A percentile compares a stretch with the other conserved stretches of the same genome.
Conservation (phyloP, 2,113 vertebrate species). For the Heterotilapia buettikoferi region DNA sequence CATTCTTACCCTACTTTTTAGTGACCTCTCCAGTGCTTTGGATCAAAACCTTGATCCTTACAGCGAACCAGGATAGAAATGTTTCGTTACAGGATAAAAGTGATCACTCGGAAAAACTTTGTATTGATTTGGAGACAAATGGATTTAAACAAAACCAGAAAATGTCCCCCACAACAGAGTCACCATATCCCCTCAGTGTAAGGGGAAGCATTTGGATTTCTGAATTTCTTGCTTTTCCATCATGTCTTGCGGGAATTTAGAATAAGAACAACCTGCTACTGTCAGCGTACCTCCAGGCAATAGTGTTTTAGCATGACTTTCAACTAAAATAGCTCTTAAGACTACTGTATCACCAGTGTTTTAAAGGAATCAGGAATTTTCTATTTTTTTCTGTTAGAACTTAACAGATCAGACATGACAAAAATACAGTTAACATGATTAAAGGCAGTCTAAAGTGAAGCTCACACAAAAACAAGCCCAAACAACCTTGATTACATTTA, state of each 20-base stretch:
- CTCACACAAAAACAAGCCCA: not conserved
- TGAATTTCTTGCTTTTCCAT: slow-evolving; percentile 4
- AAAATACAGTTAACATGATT: not conserved
- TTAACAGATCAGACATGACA: not conserved
- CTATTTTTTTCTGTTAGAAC: not conserved
- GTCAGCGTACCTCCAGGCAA: slow-evolving; percentile 2
- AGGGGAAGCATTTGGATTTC: not conserved
- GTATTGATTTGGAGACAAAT: not conserved
- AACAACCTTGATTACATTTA: not conserved
- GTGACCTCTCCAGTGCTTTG: not conserved
- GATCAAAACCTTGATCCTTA: not conserved
- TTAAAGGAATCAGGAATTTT: not conserved
- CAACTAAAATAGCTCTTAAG: not conserved
- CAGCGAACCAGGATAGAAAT: not conserved
- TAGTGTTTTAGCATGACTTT: not conserved
- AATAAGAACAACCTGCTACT: not conserved
- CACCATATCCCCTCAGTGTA: not conserved
- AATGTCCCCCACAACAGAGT: not conserved
- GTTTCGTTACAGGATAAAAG: not conserved
- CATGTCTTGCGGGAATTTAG: not conserved
- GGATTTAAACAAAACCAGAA: not conserved
- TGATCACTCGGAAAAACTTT: not conserved
- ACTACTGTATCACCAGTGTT: not conserved
- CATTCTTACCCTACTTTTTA: not conserved
- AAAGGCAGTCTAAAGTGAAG: not conserved